These are phyloP conservation scores for Antheraea yamamai DNA, from an alignment of 2,888 invertebrate genomes.

Conservation along the genomic window DNA sequence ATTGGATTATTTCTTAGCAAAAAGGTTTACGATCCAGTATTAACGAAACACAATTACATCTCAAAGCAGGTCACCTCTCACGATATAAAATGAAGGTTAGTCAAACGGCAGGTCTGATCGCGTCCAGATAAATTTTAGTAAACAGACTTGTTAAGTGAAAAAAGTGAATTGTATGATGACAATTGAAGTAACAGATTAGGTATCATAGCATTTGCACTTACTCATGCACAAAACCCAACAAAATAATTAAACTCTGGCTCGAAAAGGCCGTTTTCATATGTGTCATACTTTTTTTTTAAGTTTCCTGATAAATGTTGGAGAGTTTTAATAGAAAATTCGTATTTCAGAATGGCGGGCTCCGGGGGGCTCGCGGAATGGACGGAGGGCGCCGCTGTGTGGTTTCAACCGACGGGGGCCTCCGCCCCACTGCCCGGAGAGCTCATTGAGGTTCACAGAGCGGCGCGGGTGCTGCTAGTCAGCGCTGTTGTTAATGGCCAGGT, in stretches of 20 bases:
- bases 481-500: slow-evolving; percentile 94
- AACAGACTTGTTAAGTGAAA: slow-evolving; percentile 29
- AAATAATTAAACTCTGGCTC: background rate
- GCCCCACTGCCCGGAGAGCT: slow-evolving; percentile 96
- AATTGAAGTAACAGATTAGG: background rate
- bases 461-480: slow-evolving; percentile 94
- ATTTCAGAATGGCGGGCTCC: slow-evolving; percentile 71
- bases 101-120: background rate
- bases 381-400: slow-evolving; percentile 96
- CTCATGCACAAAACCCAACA: background rate
- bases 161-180: slow-evolving; percentile 22
- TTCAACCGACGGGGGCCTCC: slow-evolving; percentile 92
- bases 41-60: slow-evolving; percentile 6
- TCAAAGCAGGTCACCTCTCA: slow-evolving; percentile 13
- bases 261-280: background rate
- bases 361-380: slow-evolving; percentile 84
- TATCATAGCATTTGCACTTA: background rate
- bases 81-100: slow-evolving; percentile 11
- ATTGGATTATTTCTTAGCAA: background rate
- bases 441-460: slow-evolving; percentile 93
- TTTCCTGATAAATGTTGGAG: background rate
- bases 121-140: slow-evolving; percentile 5
- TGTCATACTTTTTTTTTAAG: background rate
- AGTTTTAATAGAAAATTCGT: slow-evolving; percentile 16
- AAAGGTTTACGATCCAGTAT: background rate